A percentile compares a stretch with the other conserved stretches of the same genome.
These are phyloP conservation scores for Nipponacmea schrenckii DNA, from an alignment of 2,888 invertebrate species.

Conservation along the genomic window DNA sequence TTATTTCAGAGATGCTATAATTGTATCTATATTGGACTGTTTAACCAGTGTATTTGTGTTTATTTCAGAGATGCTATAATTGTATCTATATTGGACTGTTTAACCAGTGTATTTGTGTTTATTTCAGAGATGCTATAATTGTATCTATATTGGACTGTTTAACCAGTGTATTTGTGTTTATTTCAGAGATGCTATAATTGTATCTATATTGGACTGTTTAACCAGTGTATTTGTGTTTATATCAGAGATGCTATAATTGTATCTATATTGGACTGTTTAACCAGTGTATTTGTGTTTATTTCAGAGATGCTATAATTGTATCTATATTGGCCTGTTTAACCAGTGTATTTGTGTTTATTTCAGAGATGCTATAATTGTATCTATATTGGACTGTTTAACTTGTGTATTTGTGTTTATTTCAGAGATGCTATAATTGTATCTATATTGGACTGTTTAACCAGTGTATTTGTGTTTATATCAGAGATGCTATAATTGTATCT, in stretches of 20 bases:
- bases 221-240: slow-evolving; percentile 66
- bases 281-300: slow-evolving; percentile 65
- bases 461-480: no score
- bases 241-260: slow-evolving; percentile 63
- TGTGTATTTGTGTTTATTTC: slow-evolving; percentile 65
- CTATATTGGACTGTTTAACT: slow-evolving; percentile 61
- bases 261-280: slow-evolving; percentile 61
- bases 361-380: slow-evolving; percentile 62
- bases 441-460: slow-evolving; percentile 61
- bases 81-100: slow-evolving; percentile 60
- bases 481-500: slow-evolving; percentile 63
- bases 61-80: slow-evolving; percentile 63
- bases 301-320: slow-evolving; percentile 62
- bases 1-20: slow-evolving; percentile 50
- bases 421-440: slow-evolving; percentile 63
- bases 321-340: slow-evolving; percentile 62
- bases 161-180: slow-evolving; percentile 65
- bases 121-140: slow-evolving; percentile 61
- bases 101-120: slow-evolving; percentile 65
- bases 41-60: slow-evolving; percentile 64
- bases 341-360: slow-evolving; percentile 64
- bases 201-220: slow-evolving; percentile 60
- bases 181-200: slow-evolving; percentile 62
- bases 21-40: slow-evolving; percentile 62
- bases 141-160: slow-evolving; percentile 62